A percentile compares a stretch with the other conserved stretches of the same genome.
Conservation (phyloP, 2,113 vertebrate genomes). For the Callopanchax toddi region DNA sequence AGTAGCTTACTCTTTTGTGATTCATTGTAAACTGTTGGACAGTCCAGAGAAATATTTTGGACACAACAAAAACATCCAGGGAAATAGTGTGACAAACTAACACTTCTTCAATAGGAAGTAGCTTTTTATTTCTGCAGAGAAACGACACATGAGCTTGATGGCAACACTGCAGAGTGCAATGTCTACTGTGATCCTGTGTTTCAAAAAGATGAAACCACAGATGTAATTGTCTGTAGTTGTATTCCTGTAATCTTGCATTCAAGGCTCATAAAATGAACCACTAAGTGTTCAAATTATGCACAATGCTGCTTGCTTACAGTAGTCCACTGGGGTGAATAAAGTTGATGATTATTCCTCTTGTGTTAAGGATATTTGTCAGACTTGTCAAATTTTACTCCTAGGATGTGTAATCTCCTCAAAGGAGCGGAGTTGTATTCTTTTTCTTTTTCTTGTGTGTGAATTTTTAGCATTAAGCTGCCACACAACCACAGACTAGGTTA, state of each 20-base stretch:
- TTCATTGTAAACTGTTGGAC: constrained; percentile 42
- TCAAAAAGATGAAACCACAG: constrained; percentile 4
- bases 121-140: constrained; percentile 13
- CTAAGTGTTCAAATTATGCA: not conserved
- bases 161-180: constrained; percentile 7
- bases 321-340: constrained; percentile 11
- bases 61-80: constrained; percentile 26
- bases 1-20: constrained; percentile 46
- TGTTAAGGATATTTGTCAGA: no score
- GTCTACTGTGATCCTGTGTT: constrained; percentile 11
- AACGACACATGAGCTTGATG: constrained; percentile 22
- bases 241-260: not conserved
- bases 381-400: no score
- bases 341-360: not conserved
- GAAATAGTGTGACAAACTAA: constrained; percentile 35
- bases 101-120: constrained; percentile 15
- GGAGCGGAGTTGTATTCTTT: not conserved
- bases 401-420: not conserved
- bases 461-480: no score
- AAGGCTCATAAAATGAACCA: constrained; percentile 4
- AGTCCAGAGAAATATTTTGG: constrained; percentile 26
- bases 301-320: not conserved
- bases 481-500: no score
- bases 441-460: not conserved
- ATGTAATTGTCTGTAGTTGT: not conserved